Base-by-base conservation (phyloP, 2,888 invertebrate genomes). In the Euplexia lucipara region DNA sequence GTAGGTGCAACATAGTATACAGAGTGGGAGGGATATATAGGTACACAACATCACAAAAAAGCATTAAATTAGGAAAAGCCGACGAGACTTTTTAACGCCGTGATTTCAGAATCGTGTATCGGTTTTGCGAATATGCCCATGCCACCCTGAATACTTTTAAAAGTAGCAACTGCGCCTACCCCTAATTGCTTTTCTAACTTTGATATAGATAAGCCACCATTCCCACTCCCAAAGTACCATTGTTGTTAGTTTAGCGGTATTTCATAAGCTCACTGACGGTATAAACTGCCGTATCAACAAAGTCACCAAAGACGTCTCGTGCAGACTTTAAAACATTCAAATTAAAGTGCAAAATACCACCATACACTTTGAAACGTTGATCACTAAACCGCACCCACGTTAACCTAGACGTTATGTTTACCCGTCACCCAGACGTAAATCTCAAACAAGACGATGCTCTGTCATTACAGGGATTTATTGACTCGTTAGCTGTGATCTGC, bases 381-480 rank as follows among this genome's bases (percentile, higher is more conserved):
- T 41, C 47, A 53, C 14, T 20, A 42, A 35, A 26, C 39, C 39
- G 51, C 42, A 44, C 32, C 52, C 30, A 39, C 56, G 14, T 39
- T 42, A 35, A 42, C 41, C 7, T 9, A 41, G n/a, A 32, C 54
- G 12, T n/a, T 16, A 8, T 66, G 70, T 74, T 74, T 74, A 74
- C 63, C n/a, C 70, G 49, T 61, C 61, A 52, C 16, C 22, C 44
- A 20, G 35, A 53, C 78, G 34, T 68, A 77, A 79, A 81, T 71
- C 73, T 58, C 45, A 60, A 49, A 44, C 61, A 62, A 61, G 45
- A 62, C 68, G 65, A 66, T 60, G 41, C 42, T 51, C 74, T 76
- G 76, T 80, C 82, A 82, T 82, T 78, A 70, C 68, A 2, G 6
- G 26, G 62, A 78, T 78, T 79, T 79, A 81, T 80, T 65, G 82